Evolutionary conservation across 1,140 invertebrate genomes (phyloP), one percentile per base, ranked within the genome.

Genomic region (Drosophila oshimai): DNA sequence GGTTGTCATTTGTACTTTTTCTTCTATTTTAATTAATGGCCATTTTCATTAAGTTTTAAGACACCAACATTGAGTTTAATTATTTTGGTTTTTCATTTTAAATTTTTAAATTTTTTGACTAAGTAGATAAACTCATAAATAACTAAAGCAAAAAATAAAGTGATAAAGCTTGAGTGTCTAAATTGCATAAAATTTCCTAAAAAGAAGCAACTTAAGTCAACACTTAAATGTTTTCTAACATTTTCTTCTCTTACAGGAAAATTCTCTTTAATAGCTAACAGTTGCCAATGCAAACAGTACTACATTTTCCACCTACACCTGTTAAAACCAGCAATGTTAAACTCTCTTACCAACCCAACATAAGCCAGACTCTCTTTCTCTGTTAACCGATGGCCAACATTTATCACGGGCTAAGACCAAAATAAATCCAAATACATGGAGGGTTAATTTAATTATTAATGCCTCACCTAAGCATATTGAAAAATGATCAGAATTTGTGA

Each of bases 371-470:
- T 64, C 42, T 50, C 61, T 65, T 64, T 1, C 0, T 1, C 42
- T 50, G 61, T 41, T 39, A 62, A 6, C 2, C 1, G 0, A n/a
- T 4, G 1, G 0, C 6, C 5, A 37, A 31, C 17, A 24, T 37
- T 64, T 37, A 18, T 26, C 20, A 26, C 2, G 0, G 1, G 2
- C 2, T 33, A 34, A 58, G n/a, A 4, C 15, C 2, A 15, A 26
- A 2, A 45, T 17, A 37, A 31, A 29, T 29, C 17, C 18, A 29
- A 28, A 29, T 6, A 2, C 17, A 20, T 13, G 9, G 4, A 22
- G 37, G 39, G 13, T 39, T 31, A 39, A 64, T 47, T 47, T n/a
- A 47, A 29, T 47, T 61, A 46, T 5, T 18, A 28, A 50, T 28
- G 2, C 20, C 10, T 26, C 0, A 15, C 6, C 4, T 17, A n/a